phyloP scores from a whole-genome alignment of 2,797 vertebrate species.

The Hyperoplus immaculatus region DNA sequence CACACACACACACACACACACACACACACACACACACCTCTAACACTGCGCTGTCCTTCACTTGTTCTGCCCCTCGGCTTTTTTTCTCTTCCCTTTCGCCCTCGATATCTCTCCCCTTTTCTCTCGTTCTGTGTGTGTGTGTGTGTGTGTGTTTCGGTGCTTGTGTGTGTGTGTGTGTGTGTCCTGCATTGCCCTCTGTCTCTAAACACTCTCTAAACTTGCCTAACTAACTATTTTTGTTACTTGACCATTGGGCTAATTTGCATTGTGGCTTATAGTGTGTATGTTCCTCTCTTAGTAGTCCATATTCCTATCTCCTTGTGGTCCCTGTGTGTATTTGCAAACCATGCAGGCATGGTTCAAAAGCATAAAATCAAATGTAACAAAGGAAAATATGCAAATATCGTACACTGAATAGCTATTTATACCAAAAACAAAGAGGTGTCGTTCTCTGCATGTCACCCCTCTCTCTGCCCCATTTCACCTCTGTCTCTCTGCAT shows the following conservation, averaged over 20 bases:
- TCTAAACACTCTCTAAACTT: not conserved
- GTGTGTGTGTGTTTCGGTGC: too few relatives aligned
- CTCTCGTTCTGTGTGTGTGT: not conserved
- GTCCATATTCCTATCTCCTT: not conserved
- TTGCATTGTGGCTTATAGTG: not conserved
- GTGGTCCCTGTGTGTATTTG: not conserved
- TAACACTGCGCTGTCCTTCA: conserved; percentile 53
- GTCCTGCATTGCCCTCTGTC: not conserved
- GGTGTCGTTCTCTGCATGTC: too few relatives aligned
- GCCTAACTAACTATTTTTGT: not conserved
- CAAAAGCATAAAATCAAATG: not conserved
- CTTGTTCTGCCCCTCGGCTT: conserved; percentile 52
- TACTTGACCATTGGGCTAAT: too few relatives aligned
- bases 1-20: too few relatives aligned
- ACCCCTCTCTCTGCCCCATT: too few relatives aligned
- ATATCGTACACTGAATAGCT: not conserved
- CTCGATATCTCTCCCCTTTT: not conserved
- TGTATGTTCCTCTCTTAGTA: not conserved
- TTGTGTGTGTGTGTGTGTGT: too few relatives aligned
- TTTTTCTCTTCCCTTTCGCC: not conserved
- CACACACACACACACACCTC: conserved; percentile 32
- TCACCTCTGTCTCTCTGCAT: too few relatives aligned
- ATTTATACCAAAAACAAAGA: not conserved
- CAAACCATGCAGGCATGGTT: too few relatives aligned
- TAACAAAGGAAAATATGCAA: not conserved